Conservation (phyloP, 2,888 invertebrate species). For the Nemurella pictetii region DNA sequence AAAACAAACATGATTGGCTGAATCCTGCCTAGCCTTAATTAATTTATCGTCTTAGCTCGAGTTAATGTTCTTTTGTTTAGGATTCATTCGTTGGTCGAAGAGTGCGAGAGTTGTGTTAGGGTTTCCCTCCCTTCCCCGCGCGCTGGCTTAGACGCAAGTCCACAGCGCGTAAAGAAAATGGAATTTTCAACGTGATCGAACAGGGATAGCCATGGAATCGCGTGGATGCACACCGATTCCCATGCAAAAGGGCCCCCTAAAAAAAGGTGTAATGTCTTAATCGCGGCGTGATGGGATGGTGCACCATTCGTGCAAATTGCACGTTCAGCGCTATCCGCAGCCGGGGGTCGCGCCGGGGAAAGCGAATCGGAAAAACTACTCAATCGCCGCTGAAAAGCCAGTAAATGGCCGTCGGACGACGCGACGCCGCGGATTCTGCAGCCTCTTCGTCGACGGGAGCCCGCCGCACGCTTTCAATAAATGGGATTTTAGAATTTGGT, state of each 20-base stretch:
- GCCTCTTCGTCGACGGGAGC: neutral
- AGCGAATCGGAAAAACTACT: neutral
- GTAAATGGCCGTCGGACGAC: neutral
- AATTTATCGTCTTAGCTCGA: neutral
- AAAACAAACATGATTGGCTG: constrained; percentile 20
- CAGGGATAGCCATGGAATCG: neutral
- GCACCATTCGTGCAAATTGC: constrained; percentile 36
- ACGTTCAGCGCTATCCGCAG: constrained; percentile 14
- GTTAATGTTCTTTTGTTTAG: constrained; percentile 6
- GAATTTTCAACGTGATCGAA: constrained; percentile 4
- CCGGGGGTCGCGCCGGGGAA: neutral
- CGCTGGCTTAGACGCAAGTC: neutral
- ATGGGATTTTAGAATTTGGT: neutral
- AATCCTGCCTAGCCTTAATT: neutral
- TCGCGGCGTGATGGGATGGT: constrained; percentile 33
- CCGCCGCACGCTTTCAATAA: neutral
- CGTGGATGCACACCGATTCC: neutral
- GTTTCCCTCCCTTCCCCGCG: neutral
- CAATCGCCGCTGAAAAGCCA: neutral
- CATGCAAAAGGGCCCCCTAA: neutral
- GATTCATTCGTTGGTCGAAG: neutral
- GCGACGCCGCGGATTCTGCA: neutral
- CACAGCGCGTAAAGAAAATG: neutral
- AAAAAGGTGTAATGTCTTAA: constrained; percentile 35
- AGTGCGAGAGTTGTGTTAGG: neutral